A percentile compares a stretch with the other conserved stretches of the same genome.
Conservation (phyloP, 2,797 vertebrate species). For the Hippoglossus hippoglossus region DNA sequence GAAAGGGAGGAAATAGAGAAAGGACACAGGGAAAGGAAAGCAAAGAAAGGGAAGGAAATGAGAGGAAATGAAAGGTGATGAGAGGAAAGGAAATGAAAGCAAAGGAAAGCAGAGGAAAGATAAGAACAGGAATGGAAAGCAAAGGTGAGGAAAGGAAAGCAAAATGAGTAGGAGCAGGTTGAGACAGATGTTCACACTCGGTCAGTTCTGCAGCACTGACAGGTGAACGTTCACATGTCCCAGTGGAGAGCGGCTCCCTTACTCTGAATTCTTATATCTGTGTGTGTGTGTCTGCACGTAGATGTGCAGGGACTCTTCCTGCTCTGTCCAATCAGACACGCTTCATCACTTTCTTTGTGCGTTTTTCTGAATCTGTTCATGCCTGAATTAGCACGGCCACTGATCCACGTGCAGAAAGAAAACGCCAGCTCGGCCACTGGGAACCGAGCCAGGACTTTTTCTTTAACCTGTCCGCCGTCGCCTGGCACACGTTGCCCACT, state of each 20-base stretch:
- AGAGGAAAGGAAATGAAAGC: no score
- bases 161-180: neutral
- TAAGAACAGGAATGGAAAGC: no score
- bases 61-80: no score
- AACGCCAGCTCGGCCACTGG: constrained; percentile 18
- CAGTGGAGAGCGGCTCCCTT: constrained; percentile 14
- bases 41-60: no score
- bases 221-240: constrained; percentile 27
- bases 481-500: constrained; percentile 26
- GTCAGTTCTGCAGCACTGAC: constrained; percentile 41
- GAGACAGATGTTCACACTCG: constrained; percentile 34
- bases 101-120: no score
- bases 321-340: constrained; percentile 53
- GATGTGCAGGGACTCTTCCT: constrained; percentile 15
- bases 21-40: no score
- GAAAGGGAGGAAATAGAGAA: neutral
- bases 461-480: constrained; percentile 53
- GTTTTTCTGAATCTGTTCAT: constrained; percentile 45
- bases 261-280: constrained; percentile 18
- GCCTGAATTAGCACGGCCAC: constrained; percentile 55
- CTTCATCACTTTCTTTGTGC: constrained; percentile 68
- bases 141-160: no score
- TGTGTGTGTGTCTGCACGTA: constrained; percentile 5
- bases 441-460: constrained; percentile 13
- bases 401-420: constrained; percentile 37